These are phyloP conservation scores for Trachurus trachurus DNA, from an alignment of 2,797 vertebrate species.

Conservation along the genomic window DNA sequence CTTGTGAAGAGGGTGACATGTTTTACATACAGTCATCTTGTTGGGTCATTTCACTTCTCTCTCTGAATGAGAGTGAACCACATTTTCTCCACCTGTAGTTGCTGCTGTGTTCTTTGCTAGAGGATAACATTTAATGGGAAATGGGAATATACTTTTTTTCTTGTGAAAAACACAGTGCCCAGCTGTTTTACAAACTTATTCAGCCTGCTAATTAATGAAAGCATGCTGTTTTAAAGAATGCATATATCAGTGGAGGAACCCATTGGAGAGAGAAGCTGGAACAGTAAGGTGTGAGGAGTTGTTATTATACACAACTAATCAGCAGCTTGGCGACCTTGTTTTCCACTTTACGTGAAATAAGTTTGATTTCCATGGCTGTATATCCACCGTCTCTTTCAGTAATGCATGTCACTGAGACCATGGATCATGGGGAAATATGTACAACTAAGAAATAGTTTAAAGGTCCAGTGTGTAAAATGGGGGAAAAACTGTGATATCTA, in stretches of 20 bases:
- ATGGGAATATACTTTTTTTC: background rate
- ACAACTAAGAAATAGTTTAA: background rate
- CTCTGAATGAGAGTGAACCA: background rate
- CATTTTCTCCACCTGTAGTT: slow-evolving; percentile 2
- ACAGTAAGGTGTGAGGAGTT: too few relatives aligned
- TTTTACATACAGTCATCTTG: slow-evolving; percentile 10
- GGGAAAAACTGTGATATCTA: too few relatives aligned
- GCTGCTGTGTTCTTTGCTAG: background rate
- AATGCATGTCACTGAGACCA: background rate
- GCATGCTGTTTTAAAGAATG: background rate
- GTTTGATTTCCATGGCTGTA: background rate
- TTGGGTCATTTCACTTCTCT: slow-evolving; percentile 10
- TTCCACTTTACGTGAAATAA: background rate
- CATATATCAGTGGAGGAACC: background rate
- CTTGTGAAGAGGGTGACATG: slow-evolving; percentile 5
- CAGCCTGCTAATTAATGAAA: too few relatives aligned
- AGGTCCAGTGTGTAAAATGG: too few relatives aligned
- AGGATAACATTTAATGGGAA: background rate
- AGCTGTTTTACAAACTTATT: background rate
- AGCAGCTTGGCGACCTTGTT: too few relatives aligned
- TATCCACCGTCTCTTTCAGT: background rate
- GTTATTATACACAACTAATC: too few relatives aligned
- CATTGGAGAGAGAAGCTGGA: background rate
- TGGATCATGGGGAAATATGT: background rate
- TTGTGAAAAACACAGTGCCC: background rate